Conservation (phyloP, 2,888 invertebrate species). For the Pedicia rivosa region DNA sequence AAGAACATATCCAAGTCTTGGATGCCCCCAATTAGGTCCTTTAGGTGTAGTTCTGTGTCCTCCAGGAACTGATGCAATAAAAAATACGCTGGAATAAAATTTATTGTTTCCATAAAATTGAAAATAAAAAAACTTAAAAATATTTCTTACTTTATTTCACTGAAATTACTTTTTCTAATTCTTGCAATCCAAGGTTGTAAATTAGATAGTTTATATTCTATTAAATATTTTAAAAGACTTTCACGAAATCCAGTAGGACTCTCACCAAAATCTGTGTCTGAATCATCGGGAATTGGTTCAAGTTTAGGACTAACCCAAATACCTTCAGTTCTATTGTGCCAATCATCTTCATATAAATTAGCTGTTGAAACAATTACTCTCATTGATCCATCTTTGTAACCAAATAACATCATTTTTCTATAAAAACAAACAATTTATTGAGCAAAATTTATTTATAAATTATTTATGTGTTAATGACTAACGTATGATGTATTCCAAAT, state of each 20-base stretch:
- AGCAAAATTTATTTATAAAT: neutral
- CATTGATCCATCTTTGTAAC: constrained; percentile 65
- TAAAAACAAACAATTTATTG: constrained; percentile 15
- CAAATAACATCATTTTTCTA: constrained; percentile 76
- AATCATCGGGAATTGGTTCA: constrained; percentile 39
- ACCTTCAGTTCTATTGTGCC: constrained; percentile 91
- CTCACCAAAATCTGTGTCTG: constrained; percentile 46
- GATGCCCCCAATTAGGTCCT: constrained; percentile 43
- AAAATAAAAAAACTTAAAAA: constrained; percentile 1
- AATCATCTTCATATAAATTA: constrained; percentile 80
- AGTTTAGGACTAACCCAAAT: constrained; percentile 81
- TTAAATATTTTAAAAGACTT: constrained; percentile 58
- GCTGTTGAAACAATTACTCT: constrained; percentile 82
- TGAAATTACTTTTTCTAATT: constrained; percentile 67
- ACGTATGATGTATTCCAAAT: constrained; percentile 81
- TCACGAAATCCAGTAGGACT: constrained; percentile 71
- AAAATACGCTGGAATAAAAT: constrained; percentile 47
- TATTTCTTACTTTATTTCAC: constrained; percentile 50
- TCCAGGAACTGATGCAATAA: constrained; percentile 76
- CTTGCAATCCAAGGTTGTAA: constrained; percentile 57
- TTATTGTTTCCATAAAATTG: constrained; percentile 5
- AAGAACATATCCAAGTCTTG: constrained; percentile 43
- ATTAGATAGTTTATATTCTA: constrained; percentile 49
- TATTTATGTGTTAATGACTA: constrained; percentile 24
- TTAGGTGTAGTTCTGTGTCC: constrained; percentile 43